Base-by-base conservation (phyloP, 2,113 vertebrate genomes). In the Xiphophorus hellerii region DNA sequence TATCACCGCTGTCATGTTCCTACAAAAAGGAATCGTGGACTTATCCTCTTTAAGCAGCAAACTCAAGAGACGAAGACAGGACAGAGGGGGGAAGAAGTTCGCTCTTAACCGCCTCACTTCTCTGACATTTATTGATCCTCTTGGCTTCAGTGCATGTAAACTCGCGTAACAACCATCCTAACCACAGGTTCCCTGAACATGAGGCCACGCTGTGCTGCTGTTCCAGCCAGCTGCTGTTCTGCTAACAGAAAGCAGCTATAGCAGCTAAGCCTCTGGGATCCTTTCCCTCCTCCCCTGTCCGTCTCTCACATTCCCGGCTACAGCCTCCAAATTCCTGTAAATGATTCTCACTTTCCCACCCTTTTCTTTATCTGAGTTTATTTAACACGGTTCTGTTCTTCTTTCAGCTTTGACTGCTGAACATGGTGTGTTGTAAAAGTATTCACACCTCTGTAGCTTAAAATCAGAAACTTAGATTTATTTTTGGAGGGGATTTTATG, bases 261-360 rank as follows among this genome's bases (percentile, higher is more conserved):
- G 78, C 10, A 8, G 77, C 82, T 78, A 84, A 89, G 84, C 83
- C 74, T 74, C 20, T 28, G 29, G 54, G 65, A 84, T 81, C 72
- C 62, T 33, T 80, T 85, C 80, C 80, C 76, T 76, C 66, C 17
- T 77, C 70, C 58, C 69, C 71, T 64, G 51, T 71, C 14, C 54
- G 74, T 79, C 79, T 74, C 68, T 66, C 69, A 66, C 65, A 31
- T 62, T 29, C 44, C 13, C 29, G 4, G 28, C 67, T 51, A 37
- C 51, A 80, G 77, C 73, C 68, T 84, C 66, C 62, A 61, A 74
- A 74, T 4, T 1, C 39, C 68, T 76, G 33, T 66, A 78, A 83
- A 74, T 17, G 35, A 29, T 33, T 35, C 28, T 79, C 28, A 39
- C 62, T 25, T 76, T 71, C 74, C 29, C 72, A 25, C n/a, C 17